phyloP scores from a whole-genome alignment of 2,113 vertebrate genomes.

The Eclectus roratus region DNA sequence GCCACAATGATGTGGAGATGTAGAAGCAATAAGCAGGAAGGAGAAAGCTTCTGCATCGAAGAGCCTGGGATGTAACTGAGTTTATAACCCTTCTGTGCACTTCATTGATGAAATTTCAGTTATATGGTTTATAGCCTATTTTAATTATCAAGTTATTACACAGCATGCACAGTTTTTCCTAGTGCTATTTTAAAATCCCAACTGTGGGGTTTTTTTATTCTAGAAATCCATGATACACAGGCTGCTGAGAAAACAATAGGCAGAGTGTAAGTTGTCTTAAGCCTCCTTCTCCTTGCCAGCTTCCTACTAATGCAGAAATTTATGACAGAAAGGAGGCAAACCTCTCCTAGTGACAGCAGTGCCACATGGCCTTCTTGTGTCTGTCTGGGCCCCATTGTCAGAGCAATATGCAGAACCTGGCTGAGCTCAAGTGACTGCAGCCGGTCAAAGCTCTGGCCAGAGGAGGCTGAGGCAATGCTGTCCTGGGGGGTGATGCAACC shows the following conservation, averaged over 20 bases:
- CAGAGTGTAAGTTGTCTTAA: neutral
- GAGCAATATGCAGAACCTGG: neutral
- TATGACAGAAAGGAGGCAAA: neutral
- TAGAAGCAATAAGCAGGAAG: neutral
- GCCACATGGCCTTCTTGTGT: neutral
- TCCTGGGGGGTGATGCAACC: slow-evolving; percentile 40
- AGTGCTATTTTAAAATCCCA: neutral
- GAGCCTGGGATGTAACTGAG: neutral
- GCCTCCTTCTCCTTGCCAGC: neutral
- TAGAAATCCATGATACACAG: neutral
- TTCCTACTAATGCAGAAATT: neutral
- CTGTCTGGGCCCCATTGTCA: neutral
- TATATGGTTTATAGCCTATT: neutral
- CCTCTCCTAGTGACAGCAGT: neutral
- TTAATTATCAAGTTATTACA: neutral
- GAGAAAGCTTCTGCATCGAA: neutral
- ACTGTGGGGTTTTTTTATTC: neutral
- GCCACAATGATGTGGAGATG: neutral
- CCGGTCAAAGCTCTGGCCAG: slow-evolving; percentile 8
- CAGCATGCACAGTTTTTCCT: neutral
- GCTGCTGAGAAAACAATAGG: neutral
- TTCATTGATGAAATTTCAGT: neutral
- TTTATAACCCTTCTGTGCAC: neutral
- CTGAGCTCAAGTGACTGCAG: slow-evolving; percentile 19
- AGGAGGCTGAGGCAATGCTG: slow-evolving; percentile 48